Evolutionary conservation across 2,888 invertebrate genomes (phyloP).

Genomic region (Drosophila prolongata): DNA sequence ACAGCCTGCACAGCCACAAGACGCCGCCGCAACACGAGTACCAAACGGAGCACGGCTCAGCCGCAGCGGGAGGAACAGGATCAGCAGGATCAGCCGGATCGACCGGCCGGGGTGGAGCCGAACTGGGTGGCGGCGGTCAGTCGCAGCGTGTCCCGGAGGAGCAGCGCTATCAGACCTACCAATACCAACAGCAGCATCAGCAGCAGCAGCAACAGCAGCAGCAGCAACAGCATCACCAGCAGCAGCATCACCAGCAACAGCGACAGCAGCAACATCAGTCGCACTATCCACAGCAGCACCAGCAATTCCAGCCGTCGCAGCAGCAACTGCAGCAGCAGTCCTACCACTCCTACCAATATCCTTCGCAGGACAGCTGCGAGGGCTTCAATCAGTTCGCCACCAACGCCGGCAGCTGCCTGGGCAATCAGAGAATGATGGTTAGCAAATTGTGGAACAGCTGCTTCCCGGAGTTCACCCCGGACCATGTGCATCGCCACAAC

Average conservation of each 20-base stretch:
- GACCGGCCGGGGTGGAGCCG: slow-evolving; percentile 10
- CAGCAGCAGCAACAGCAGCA: slow-evolving; percentile 17
- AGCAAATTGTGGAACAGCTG: slow-evolving; percentile 85
- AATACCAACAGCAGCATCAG: slow-evolving; percentile 16
- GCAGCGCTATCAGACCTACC: slow-evolving; percentile 61
- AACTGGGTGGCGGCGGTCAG: slow-evolving; percentile 32
- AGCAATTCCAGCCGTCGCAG: slow-evolving; percentile 48
- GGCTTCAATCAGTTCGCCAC: slow-evolving; percentile 81
- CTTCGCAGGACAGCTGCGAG: slow-evolving; percentile 80
- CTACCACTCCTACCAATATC: slow-evolving; percentile 66
- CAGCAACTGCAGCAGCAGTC: slow-evolving; percentile 65
- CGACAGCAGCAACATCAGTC: slow-evolving; percentile 54
- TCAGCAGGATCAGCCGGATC: slow-evolving; percentile 19
- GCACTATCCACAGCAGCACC: slow-evolving; percentile 53
- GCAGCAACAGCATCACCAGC: slow-evolving; percentile 57
- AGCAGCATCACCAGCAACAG: slow-evolving; percentile 59
- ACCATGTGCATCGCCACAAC: slow-evolving; percentile 84
- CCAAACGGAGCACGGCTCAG: slow-evolving; percentile 73
- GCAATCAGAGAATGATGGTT: slow-evolving; percentile 84
- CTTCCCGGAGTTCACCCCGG: slow-evolving; percentile 84
- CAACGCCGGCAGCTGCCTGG: slow-evolving; percentile 79
- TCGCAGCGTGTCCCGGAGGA: slow-evolving; percentile 57
- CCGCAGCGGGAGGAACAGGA: slow-evolving; percentile 25
- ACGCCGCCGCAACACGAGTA: slow-evolving; percentile 74
- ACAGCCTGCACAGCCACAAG: slow-evolving; percentile 74